Conservation (phyloP, 2,113 vertebrate genomes). For the Tenrec ecaudatus region DNA sequence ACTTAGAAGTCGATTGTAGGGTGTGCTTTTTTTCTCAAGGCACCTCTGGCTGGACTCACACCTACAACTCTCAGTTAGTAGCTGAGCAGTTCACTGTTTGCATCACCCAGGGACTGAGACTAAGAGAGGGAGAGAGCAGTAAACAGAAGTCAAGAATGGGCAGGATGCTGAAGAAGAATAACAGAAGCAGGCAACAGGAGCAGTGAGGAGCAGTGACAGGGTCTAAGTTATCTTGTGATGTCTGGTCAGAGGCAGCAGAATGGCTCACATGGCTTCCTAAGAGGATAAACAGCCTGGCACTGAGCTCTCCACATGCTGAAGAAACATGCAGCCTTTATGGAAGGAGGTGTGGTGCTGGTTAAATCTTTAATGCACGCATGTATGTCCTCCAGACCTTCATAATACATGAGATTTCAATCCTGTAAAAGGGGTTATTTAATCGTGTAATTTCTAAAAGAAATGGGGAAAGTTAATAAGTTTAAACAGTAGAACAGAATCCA, state of each 20-base stretch:
- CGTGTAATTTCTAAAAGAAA: conserved; percentile 22
- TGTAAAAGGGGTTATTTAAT: not conserved
- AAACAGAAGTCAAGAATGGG: not conserved
- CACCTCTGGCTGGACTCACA: not conserved
- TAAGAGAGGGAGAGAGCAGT: not conserved
- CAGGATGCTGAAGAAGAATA: not conserved
- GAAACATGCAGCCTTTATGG: not conserved
- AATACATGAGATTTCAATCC: not conserved
- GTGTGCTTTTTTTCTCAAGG: not conserved
- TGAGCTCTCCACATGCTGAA: not conserved
- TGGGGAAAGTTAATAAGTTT: not conserved
- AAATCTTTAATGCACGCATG: not conserved
- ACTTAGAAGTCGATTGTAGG: not conserved
- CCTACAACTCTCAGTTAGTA: not conserved
- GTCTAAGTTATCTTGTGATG: not conserved
- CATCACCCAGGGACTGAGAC: not conserved
- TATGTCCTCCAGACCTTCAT: not conserved
- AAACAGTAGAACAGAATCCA: not conserved
- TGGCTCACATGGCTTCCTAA: not conserved
- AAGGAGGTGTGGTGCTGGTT: not conserved
- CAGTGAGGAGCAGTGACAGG: not conserved
- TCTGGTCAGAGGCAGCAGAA: not conserved
- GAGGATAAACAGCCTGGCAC: not conserved
- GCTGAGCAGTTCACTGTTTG: not conserved
- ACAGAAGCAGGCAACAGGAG: not conserved